Base-by-base conservation (phyloP, 2,113 vertebrate genomes). In the Pholis gunnellus region DNA sequence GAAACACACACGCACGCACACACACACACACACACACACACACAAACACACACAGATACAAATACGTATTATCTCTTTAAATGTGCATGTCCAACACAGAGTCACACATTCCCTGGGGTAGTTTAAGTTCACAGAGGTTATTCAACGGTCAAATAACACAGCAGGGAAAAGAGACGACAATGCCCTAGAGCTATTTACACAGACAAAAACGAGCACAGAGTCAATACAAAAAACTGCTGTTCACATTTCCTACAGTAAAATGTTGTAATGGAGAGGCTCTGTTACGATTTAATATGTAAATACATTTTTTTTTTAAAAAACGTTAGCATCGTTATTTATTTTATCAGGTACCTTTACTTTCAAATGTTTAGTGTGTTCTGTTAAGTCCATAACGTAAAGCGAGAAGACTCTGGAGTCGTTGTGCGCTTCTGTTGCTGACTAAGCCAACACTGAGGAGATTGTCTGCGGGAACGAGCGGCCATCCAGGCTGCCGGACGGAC, bases 361-460 rank as follows among this genome's bases (percentile, higher is more conserved):
- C 27, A 81, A 72, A 60, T n/a, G 25, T 70, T 34, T 48, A 25
- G 60, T 44, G 56, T 63, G 17, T 79, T 61, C 70, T 40, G 27
- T 79, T 56, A 34, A 69, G 63, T 87, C 42, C 8, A 14, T 59
- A 22, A 64, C 60, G 75, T 36, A 80, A 31, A 34, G 36, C 38
- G 42, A 59, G 36, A 29, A 31, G 59, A 46, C 56, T 83, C 85
- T 85, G 57, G 20, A 25, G 69, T 56, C 81, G 60, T 46, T 87
- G 78, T 85, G 73, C 80, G 65, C 81, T 79, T 34, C 81, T 70
- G 86, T 74, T 74, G 86, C 81, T 71, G 85, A 89, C 87, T 82
- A 78, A 89, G 84, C 81, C 72, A 85, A 89, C 91, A 91, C 87
- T 86, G 87, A 89, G 81, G 20, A 77, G 83, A 89, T 74, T 88